Base-by-base conservation (phyloP, 2,113 vertebrate species). In the Psittacus erithacus region DNA sequence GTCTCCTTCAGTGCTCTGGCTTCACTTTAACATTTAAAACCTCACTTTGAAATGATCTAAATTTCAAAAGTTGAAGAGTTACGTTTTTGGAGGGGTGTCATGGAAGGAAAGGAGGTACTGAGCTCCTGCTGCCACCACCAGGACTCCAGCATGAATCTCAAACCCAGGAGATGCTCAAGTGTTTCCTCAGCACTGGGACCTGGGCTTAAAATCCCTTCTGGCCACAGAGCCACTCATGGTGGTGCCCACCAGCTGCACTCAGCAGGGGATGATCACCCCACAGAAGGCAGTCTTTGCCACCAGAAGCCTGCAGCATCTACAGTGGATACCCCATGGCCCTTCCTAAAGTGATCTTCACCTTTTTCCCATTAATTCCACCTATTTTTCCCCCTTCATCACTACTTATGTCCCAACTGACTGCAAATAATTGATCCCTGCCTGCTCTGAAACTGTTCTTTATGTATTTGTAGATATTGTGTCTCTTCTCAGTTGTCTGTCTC, bases 321-420 rank as follows among this genome's bases (percentile, higher is more conserved):
- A 41, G 9, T 10, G 17, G 25, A 77, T 16, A 8, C 28, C 73
- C 16, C 22, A 5, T 3, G 5, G 52, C 31, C 24, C 29, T 84
- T 94, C 64, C n/a, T 11, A 6, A 93, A 88, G 52, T 4, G 2
- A 53, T 81, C 19, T 76, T 76, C 15, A 53, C 73, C 15, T 82
- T 87, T 68, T 90, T 38, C n/a, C 70, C 39, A 60, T 94, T 87
- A 86, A 93, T 90, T 90, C 68, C 39, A 39, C 49, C 33, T 88
- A n/a, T 50, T 77, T 77, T 23, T 10, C 33, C 55, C 67, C 38
- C 65, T 77, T 88, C 55, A 86, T 69, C 84, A 49, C 55, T 92
- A 74, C 77, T 95, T 76, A 73, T 84, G 90, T 94, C 68, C 68
- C 76, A 94, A 28, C 9, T 77, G 90, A 90, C 89, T 80, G 83